These are phyloP conservation scores for Troides aeacus DNA, from an alignment of 2,888 invertebrate species.

Conservation along the genomic window DNA sequence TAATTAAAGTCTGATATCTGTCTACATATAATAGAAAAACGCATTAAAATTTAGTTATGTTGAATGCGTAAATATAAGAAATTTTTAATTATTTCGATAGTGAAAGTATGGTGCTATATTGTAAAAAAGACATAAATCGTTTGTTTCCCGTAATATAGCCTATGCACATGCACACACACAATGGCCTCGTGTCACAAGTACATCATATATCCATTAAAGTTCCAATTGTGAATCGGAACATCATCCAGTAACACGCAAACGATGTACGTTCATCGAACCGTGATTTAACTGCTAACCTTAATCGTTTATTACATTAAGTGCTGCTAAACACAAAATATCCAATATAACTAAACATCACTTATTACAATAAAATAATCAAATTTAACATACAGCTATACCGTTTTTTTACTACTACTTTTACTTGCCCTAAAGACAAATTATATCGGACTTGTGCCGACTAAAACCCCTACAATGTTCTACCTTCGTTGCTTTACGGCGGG, in stretches of 20 bases:
- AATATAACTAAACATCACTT: not conserved
- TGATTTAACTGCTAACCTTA: conserved; percentile 8
- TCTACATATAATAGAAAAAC: too few species aligned
- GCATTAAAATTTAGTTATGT: too few species aligned
- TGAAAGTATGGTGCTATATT: not conserved
- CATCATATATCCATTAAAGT: not conserved
- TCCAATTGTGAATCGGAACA: conserved; percentile 15
- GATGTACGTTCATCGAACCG: conserved; percentile 10
- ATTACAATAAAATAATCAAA: not conserved
- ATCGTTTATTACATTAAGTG: not conserved
- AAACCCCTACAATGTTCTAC: too few species aligned
- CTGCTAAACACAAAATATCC: not conserved
- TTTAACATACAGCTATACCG: not conserved
- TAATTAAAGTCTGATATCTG: too few species aligned
- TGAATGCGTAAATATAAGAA: too few species aligned
- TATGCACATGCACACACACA: not conserved
- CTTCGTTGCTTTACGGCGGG: too few species aligned
- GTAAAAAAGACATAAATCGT: not conserved
- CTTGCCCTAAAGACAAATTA: too few species aligned
- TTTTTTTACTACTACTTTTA: too few species aligned
- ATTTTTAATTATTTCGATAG: too few species aligned
- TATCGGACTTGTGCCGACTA: too few species aligned
- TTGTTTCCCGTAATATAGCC: not conserved
- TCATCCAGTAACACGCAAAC: not conserved
- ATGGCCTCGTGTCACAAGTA: conserved; percentile 3